phyloP scores from a whole-genome alignment of 2,888 invertebrate species.

The Charanyca ferruginea region DNA sequence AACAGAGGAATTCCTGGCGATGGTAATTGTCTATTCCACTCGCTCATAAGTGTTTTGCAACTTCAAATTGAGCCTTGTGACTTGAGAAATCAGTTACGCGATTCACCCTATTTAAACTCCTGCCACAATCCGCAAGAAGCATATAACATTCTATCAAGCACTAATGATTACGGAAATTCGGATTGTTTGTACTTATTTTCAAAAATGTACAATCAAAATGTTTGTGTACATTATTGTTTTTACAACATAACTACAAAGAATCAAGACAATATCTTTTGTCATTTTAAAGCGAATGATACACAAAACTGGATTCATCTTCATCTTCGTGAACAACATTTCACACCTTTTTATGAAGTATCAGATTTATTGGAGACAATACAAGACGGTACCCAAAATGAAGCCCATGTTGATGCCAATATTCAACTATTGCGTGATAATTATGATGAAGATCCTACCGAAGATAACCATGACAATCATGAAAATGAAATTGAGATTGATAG shows the following conservation, averaged over 20 bases:
- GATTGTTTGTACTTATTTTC: too few species aligned
- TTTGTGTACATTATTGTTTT: slow-evolving; percentile 70
- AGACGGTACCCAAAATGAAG: slow-evolving; percentile 3
- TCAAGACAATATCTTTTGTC: slow-evolving; percentile 64
- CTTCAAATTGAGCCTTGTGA: slow-evolving; percentile 11
- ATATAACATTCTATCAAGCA: too few species aligned
- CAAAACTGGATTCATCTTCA: too few species aligned
- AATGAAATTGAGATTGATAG: neutral
- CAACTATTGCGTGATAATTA: slow-evolving; percentile 10
- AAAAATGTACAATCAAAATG: too few species aligned
- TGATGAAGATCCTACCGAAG: slow-evolving; percentile 10
- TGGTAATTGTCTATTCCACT: slow-evolving; percentile 11
- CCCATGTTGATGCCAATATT: slow-evolving; percentile 7
- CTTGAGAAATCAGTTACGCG: slow-evolving; percentile 5
- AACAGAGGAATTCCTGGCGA: slow-evolving; percentile 3
- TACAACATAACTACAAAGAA: slow-evolving; percentile 67
- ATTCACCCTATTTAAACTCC: slow-evolving; percentile 6
- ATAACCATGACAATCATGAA: slow-evolving; percentile 5
- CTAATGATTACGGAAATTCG: too few species aligned
- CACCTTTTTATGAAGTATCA: slow-evolving; percentile 6
- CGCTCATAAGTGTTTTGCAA: slow-evolving; percentile 5
- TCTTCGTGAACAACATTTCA: too few species aligned
- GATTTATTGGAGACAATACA: slow-evolving; percentile 8
- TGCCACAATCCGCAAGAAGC: slow-evolving; percentile 4
- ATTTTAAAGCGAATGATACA: too few species aligned